Base-by-base conservation (phyloP, 2,797 vertebrate species). In the Platyrinchus mystaceus region DNA sequence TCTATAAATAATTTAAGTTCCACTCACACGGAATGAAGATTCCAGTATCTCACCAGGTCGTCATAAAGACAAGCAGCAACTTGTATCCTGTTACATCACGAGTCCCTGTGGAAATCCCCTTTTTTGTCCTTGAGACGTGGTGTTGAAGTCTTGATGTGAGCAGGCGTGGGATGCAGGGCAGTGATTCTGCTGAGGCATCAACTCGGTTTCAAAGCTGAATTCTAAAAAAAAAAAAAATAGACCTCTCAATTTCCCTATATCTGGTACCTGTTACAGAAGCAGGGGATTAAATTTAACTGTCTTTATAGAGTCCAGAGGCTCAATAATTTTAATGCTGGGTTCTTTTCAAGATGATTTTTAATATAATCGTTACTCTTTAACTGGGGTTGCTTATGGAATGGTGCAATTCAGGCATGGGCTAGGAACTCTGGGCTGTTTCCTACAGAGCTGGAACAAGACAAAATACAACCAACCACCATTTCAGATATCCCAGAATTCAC, bases 111-210 rank as follows among this genome's bases (percentile, higher is more conserved):
- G 86, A 86, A 95, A 62, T 44, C 20, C 41, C 12, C 30, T 23
- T 53, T 64, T 39, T 39, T 62, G 84, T 50, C 66, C 77, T 58
- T 62, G 80, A 88, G 87, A 60, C 0, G 1, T 5, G 13, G 39
- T 71, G 69, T 44, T 41, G 7, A 27, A 58, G 36, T 4, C 46
- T 81, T 47, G 70, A 73, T 53, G 77, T 2, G 19, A 79, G 89
- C 53, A 69, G 43, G 62, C 2, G 1, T 68, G 70, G 80, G 83
- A 84, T 56, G 73, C 80, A 90, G 55, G 74, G 74, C 85, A 28
- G 55, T 5, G 47, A 78, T 84, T 91, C 74, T 95, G 93, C 95
- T 95, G 93, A 95, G 80, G 12, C 90, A 89, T 67, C 80, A 63
- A 10, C 43, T 7, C 7, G 22, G n/a, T 87, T 96, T 93, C 80